Evolutionary conservation across 2,888 invertebrate species (phyloP).

Genomic region (Synanthedon andrenaeformis): DNA sequence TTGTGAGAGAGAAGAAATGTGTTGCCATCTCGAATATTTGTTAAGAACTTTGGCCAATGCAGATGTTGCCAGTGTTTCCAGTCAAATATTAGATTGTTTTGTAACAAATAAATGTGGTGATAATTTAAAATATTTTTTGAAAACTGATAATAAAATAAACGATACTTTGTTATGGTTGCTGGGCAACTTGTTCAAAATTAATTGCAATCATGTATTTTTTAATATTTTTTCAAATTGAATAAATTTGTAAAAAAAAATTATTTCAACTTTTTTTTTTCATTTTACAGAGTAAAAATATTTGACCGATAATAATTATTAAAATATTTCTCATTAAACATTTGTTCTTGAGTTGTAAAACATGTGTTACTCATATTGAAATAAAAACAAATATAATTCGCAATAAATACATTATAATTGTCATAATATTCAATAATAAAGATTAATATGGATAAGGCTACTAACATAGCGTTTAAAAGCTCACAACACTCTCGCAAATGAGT

Average conservation of each 20-base stretch:
- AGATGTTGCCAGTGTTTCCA: constrained; percentile 13
- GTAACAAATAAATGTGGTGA: constrained; percentile 14
- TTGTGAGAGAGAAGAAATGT: constrained; percentile 7
- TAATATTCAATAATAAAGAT: constrained; percentile 44
- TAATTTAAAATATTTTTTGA: constrained; percentile 18
- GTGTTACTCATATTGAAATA: constrained; percentile 4
- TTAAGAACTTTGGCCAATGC: constrained; percentile 41
- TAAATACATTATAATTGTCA: constrained; percentile 62
- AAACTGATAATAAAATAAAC: constrained; percentile 11
- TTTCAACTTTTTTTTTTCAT: neutral
- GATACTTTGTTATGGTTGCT: constrained; percentile 39
- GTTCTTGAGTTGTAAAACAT: no score
- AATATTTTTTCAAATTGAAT: constrained; percentile 9
- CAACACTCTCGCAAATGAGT: constrained; percentile 43
- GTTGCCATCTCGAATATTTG: constrained; percentile 24
- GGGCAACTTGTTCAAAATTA: constrained; percentile 36
- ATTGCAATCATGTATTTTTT: constrained; percentile 22
- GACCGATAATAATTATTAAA: no score
- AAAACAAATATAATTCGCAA: constrained; percentile 30
- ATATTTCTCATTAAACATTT: neutral
- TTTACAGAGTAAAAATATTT: neutral
- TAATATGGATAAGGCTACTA: constrained; percentile 61
- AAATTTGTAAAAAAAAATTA: neutral
- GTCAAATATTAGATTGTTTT: constrained; percentile 22
- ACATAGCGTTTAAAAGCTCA: constrained; percentile 42